Base-by-base conservation (phyloP, 2,113 vertebrate species). In the Monarcha castaneiventris region DNA sequence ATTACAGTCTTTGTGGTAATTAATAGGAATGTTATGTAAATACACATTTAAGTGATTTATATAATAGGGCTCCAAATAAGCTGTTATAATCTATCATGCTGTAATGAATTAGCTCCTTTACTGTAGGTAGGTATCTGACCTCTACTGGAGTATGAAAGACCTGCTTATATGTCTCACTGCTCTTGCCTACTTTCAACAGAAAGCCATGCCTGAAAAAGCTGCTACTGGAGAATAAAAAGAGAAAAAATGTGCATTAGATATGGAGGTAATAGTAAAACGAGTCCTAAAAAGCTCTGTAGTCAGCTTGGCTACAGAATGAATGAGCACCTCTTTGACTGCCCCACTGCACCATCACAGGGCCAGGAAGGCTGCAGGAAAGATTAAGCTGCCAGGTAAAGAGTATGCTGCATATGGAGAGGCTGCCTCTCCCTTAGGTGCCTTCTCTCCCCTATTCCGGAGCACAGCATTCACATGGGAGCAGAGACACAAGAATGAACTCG, bases 41-140 rank as follows among this genome's bases (percentile, higher is more conserved):
- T 98, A 97, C 93, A 97, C 94, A 97, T 97, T 97, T 97, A 97
- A 98, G 95, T 98, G 98, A 98, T 98, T 98, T 98, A 98, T 98
- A 95, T 91, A 97, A 97, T 84, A 93, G 95, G 88, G 80, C 93
- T 98, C 96, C 97, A 91, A 97, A 97, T 96, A 97, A 98, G 89
- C 95, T 96, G 95, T 96, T 97, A 97, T 87, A 96, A 98, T 98
- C 98, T 95, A 98, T 98, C 97, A 97, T 94, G 63, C 66, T 88
- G 78, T 94, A 97, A 97, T 95, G 96, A 98, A 98, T 95, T 96
- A 96, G 94, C 92, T 97, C 90, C 96, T 87, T 97, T 95, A 94
- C 88, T 76, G 74, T 90, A 97, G 97, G 97, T 97, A 97, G 97
- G 96, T 97, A 96, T 97, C 93, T 97, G 96, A 97, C 97, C 97